Evolutionary conservation across 2,797 vertebrate genomes (phyloP).

Genomic region (Enteromius mattozi): DNA sequence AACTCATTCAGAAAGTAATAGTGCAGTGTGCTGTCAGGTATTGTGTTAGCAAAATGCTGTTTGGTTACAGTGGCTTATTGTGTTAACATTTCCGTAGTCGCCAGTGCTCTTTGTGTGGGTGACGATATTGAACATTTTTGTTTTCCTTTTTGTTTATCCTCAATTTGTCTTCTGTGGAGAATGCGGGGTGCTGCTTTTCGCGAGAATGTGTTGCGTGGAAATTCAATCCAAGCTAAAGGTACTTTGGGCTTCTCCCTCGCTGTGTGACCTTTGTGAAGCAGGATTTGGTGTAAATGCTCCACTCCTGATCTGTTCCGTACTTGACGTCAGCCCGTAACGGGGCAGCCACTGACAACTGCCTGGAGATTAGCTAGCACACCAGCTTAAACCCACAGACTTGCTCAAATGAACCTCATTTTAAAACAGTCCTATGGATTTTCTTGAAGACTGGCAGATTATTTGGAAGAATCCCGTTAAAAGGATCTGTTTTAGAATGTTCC

Average conservation of each 20-base stretch:
- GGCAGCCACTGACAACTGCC: slow-evolving; percentile 27
- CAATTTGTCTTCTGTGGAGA: slow-evolving; percentile 12
- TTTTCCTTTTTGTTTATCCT: slow-evolving; percentile 27
- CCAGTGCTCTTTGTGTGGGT: slow-evolving; percentile 14
- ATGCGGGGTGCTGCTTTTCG: slow-evolving; percentile 15
- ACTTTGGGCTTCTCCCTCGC: slow-evolving; percentile 45
- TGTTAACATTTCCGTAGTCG: not conserved
- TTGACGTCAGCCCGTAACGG: slow-evolving; percentile 24
- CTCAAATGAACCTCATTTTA: slow-evolving; percentile 53
- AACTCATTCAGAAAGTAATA: slow-evolving; percentile 42
- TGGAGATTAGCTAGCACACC: slow-evolving; percentile 52
- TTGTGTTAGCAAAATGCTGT: slow-evolving; percentile 25
- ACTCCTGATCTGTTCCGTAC: slow-evolving; percentile 47
- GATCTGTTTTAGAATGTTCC: slow-evolving; percentile 34
- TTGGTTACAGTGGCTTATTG: slow-evolving; percentile 26
- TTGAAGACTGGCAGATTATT: slow-evolving; percentile 51
- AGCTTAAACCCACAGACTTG: slow-evolving; percentile 45
- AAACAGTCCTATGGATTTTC: slow-evolving; percentile 51
- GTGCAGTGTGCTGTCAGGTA: slow-evolving; percentile 16
- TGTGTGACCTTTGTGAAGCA: slow-evolving; percentile 51
- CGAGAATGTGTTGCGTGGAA: slow-evolving; percentile 49
- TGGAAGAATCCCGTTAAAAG: slow-evolving; percentile 50
- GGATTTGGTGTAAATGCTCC: slow-evolving; percentile 53
- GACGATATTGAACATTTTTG: slow-evolving; percentile 12
- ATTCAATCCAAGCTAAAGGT: slow-evolving; percentile 54